Percentiles rank a stretch among this genome's conserved stretches.
phyloP scores from a whole-genome alignment of 1,140 invertebrate genomes.

The Polypedilum pembai region DNA sequence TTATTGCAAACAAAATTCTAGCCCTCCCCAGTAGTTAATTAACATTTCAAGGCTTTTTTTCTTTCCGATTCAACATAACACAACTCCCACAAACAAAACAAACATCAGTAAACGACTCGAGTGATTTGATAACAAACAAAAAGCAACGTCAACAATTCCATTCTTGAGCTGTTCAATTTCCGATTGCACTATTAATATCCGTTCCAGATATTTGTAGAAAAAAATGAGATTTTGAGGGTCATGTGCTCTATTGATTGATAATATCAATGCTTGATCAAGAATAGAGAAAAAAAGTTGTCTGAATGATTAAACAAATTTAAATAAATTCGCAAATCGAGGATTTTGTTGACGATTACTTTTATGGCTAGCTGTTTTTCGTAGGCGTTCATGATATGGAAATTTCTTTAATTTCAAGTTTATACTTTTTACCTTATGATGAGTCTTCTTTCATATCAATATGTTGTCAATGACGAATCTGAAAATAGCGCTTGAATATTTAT shows the following conservation, averaged over 20 bases:
- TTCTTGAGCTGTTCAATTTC: not conserved
- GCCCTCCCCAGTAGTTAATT: not conserved
- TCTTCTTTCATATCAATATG: not conserved
- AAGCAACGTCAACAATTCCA: not conserved
- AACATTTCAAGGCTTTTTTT: slow-evolving; percentile 5
- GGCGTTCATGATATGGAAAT: not conserved
- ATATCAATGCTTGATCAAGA: not conserved
- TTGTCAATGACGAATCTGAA: not conserved
- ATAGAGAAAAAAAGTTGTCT: not conserved
- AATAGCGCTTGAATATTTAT: not conserved
- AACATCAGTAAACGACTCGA: not conserved
- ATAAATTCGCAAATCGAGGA: not conserved
- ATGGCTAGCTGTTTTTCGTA: not conserved
- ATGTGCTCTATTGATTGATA: not conserved
- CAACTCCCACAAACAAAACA: slow-evolving; percentile 1
- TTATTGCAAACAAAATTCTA: not conserved
- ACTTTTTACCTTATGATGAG: no score
- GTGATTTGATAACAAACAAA: slow-evolving; percentile 7
- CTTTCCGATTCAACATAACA: not conserved
- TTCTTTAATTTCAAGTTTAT: no score
- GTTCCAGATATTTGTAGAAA: not conserved
- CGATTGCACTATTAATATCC: slow-evolving; percentile 11
- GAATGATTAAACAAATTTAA: not conserved
- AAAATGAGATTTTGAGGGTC: not conserved
- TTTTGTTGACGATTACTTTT: not conserved